Percentiles rank a stretch among this genome's conserved stretches.
phyloP scores from a whole-genome alignment of 2,797 vertebrate genomes.

The Potorous gilbertii region DNA sequence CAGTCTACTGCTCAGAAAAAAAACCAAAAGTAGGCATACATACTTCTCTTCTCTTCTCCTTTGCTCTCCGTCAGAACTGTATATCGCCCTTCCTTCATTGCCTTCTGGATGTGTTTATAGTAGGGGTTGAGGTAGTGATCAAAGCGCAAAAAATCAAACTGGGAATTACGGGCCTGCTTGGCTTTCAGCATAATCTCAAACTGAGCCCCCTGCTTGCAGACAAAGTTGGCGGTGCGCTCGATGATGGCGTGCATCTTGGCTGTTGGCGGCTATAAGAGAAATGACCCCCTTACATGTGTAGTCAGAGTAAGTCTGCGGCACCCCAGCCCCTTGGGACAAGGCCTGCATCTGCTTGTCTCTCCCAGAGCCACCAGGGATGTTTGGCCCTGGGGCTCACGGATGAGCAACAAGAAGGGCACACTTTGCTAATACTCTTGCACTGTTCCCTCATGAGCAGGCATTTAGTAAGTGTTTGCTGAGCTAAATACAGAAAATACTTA shows the following conservation, averaged over 20 bases:
- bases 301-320: neutral
- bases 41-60: constrained; percentile 87
- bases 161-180: constrained; percentile 97
- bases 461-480: neutral
- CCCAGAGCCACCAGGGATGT: neutral
- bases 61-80: constrained; percentile 85
- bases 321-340: neutral
- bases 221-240: constrained; percentile 96
- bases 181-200: constrained; percentile 99
- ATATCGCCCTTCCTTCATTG: constrained; percentile 97
- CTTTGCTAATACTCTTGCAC: neutral
- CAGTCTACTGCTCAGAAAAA: neutral
- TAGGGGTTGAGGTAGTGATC: constrained; percentile 99
- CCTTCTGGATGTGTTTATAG: constrained; percentile 97
- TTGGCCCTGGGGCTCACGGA: neutral
- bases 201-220: constrained; percentile 97
- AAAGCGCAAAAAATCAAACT: constrained; percentile 98
- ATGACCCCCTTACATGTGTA: neutral
- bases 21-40: constrained; percentile 61
- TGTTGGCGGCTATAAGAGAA: constrained; percentile 91
- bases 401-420: neutral
- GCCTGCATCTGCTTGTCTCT: neutral
- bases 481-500: neutral
- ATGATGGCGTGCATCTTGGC: constrained; percentile 98
- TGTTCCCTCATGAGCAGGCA: neutral